Percentiles rank a stretch among this genome's conserved stretches.
Conservation (phyloP, 2,888 invertebrate species). For the Dusona sp. region DNA sequence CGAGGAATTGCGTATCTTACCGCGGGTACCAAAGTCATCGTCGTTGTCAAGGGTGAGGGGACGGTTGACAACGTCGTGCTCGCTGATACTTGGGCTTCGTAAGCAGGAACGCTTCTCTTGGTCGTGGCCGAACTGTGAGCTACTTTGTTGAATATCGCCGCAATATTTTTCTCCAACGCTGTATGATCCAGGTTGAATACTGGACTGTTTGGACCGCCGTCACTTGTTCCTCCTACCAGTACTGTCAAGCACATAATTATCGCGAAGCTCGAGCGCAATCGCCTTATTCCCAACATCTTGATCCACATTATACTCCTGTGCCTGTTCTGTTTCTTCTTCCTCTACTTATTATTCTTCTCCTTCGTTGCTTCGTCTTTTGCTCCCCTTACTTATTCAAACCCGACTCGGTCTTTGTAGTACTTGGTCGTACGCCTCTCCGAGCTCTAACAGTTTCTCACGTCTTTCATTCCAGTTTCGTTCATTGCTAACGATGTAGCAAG, state of each 20-base stretch:
- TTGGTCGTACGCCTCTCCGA: background rate
- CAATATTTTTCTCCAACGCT: conserved; percentile 88
- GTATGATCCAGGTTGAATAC: conserved; percentile 86
- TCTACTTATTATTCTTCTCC: conserved; percentile 1
- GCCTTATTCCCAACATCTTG: conserved; percentile 50
- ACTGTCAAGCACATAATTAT: conserved; percentile 58
- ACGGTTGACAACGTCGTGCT: conserved; percentile 87
- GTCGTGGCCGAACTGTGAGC: conserved; percentile 89
- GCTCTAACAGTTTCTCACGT: conserved; percentile 42
- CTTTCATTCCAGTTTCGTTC: conserved; percentile 57
- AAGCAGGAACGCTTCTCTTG: conserved; percentile 89
- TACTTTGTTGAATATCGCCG: conserved; percentile 89
- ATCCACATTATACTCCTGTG: conserved; percentile 8
- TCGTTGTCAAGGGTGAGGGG: conserved; percentile 87
- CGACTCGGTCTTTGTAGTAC: background rate
- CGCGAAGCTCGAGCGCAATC: conserved; percentile 47
- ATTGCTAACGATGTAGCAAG: conserved; percentile 44
- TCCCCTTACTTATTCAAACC: background rate
- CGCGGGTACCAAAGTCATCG: conserved; percentile 67
- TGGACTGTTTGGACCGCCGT: conserved; percentile 81
- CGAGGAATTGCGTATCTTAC: conserved; percentile 75
- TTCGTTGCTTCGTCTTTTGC: background rate
- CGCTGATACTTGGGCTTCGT: conserved; percentile 85
- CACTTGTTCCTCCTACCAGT: conserved; percentile 73
- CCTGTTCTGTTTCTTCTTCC: conserved; percentile 11